These are phyloP conservation scores for Ochropacha duplaris DNA, from an alignment of 2,888 invertebrate species.

Conservation along the genomic window DNA sequence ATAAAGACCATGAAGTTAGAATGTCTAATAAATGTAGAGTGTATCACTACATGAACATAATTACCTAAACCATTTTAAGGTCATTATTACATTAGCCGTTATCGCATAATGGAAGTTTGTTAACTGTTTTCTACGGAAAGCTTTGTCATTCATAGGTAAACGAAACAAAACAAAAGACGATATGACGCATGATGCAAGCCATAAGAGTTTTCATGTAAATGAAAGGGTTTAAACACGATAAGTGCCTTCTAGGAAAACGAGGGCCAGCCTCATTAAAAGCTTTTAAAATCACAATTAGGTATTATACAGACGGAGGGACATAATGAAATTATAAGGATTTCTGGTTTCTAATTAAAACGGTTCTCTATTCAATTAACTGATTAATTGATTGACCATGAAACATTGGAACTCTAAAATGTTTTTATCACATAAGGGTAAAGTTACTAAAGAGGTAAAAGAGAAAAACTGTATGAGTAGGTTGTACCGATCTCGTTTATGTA, in stretches of 20 bases:
- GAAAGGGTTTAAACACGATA: neutral
- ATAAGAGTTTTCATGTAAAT: neutral
- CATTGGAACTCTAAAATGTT: too few relatives aligned
- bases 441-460: too few relatives aligned
- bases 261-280: too few relatives aligned
- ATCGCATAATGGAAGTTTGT: constrained; percentile 22
- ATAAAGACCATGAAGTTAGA: constrained; percentile 18
- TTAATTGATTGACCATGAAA: too few relatives aligned
- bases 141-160: constrained; percentile 18
- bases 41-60: neutral
- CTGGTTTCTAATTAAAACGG: too few relatives aligned
- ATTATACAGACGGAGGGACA: too few relatives aligned
- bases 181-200: neutral
- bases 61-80: constrained; percentile 23
- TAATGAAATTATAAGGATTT: too few relatives aligned
- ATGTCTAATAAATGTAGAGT: constrained; percentile 5
- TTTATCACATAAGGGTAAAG: too few relatives aligned
- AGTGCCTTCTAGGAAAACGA: neutral
- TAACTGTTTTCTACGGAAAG: constrained; percentile 17
- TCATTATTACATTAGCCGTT: constrained; percentile 22
- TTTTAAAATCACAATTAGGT: too few relatives aligned
- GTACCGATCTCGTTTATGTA: too few relatives aligned
- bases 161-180: constrained; percentile 3
- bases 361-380: too few relatives aligned
- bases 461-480: too few relatives aligned